These are phyloP conservation scores for Rhabdophis nuchalis DNA, from an alignment of 2,797 vertebrate genomes.

Conservation along the genomic window DNA sequence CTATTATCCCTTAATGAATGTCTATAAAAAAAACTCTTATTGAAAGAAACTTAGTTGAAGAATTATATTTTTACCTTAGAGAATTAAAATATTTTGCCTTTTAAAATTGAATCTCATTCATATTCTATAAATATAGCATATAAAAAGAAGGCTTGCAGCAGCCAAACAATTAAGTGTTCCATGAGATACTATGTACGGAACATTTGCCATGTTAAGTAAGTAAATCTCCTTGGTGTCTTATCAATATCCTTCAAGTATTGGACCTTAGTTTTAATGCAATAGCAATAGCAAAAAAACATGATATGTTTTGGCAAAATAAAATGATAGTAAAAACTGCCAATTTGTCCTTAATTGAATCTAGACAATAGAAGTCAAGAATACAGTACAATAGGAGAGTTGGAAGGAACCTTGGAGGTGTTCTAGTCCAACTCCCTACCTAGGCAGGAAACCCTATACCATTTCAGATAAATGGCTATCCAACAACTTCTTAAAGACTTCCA, in stretches of 20 bases:
- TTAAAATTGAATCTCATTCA: not conserved
- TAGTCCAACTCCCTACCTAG: too few relatives aligned
- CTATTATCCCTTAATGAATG: not conserved
- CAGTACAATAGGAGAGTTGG: too few relatives aligned
- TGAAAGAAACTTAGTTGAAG: not conserved
- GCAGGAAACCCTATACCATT: too few relatives aligned
- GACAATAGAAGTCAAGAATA: not conserved
- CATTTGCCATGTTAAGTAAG: not conserved
- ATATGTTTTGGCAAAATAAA: not conserved
- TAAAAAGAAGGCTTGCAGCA: not conserved
- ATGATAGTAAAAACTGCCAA: not conserved
- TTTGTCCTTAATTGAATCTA: not conserved
- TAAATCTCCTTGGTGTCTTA: not conserved
- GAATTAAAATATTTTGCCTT: constrained; percentile 13
- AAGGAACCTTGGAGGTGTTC: too few relatives aligned
- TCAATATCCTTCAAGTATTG: not conserved
- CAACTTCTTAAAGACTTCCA: too few relatives aligned
- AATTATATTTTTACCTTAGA: not conserved
- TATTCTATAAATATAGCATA: not conserved
- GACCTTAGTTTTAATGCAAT: not conserved
- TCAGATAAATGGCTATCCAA: too few relatives aligned
- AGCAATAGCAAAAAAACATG: not conserved
- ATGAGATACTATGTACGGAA: not conserved
- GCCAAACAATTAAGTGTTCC: not conserved
- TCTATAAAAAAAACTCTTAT: not conserved